Base-by-base conservation (phyloP, 2,113 vertebrate genomes). In the Macquaria ambigua region DNA sequence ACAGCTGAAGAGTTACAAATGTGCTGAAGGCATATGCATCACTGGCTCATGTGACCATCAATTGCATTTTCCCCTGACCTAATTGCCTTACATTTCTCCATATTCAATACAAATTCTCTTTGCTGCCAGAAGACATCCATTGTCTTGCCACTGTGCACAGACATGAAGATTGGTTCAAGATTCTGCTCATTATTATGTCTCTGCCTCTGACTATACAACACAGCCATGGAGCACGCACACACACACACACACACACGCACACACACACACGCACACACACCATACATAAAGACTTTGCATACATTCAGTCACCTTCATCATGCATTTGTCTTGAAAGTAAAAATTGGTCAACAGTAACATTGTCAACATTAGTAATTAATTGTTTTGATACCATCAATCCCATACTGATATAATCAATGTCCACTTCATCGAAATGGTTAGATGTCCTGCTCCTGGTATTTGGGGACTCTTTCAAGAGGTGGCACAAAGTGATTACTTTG, bases 21-120 rank as follows among this genome's bases (percentile, higher is more conserved):
- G 95, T 93, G 93, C 89, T 92, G 91, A 97, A 96, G 95, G 94
- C 95, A 94, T 95, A 92, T 94, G 94, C 96, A 95, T 93, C 94
- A 83, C 89, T 94, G 93, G 94, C 95, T 96, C 96, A 93, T 92
- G 93, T 95, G 94, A 94, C 91, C 94, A 96, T 95, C 96, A 96
- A 96, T 96, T 93, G 92, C 95, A 94, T 97, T 96, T 81, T 94
- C 88, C 79, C 93, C 94, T 93, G 96, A 92, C 90, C 90, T 96
- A 97, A 96, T 96, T 96, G 93, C 94, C 92, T 97, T 95, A 95
- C 95, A 95, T 96, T 95, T 96, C 96, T 96, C 92, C 91, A 94
- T 94, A 97, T 96, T 94, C 96, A 96, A 96, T 96, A 96, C 92
- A 96, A 96, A 96, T 95, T 94, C 94, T 95, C 95, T 94, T 90